Conservation (phyloP, 2,797 vertebrate species). For the Chelmon rostratus region DNA sequence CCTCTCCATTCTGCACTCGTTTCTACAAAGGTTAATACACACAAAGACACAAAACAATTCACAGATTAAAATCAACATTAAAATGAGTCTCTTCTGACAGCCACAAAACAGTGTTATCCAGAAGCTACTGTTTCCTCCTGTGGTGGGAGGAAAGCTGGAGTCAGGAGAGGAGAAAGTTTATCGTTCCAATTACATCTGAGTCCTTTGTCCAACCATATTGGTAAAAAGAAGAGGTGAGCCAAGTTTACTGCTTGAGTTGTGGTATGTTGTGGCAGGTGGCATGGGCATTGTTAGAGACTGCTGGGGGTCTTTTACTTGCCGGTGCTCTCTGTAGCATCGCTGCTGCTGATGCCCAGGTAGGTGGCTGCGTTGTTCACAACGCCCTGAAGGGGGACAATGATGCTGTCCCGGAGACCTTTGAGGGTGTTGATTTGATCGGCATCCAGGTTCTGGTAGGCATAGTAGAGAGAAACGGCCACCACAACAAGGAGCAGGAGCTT, state of each 20-base stretch:
- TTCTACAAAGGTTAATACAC: slow-evolving; percentile 79
- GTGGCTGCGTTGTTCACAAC: slow-evolving; percentile 56
- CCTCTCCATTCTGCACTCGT: slow-evolving; percentile 63
- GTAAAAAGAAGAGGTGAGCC: slow-evolving; percentile 53
- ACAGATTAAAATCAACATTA: slow-evolving; percentile 77
- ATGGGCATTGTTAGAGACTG: slow-evolving; percentile 35
- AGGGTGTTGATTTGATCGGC: slow-evolving; percentile 88
- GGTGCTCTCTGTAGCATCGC: slow-evolving; percentile 18
- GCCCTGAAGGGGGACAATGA: slow-evolving; percentile 62
- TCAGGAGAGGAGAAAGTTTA: slow-evolving; percentile 57
- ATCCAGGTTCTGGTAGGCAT: slow-evolving; percentile 93
- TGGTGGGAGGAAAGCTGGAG: slow-evolving; percentile 56
- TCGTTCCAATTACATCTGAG: slow-evolving; percentile 66
- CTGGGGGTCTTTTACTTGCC: slow-evolving; percentile 70
- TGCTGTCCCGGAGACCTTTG: slow-evolving; percentile 67
- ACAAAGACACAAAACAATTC: slow-evolving; percentile 80
- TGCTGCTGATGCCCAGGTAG: slow-evolving; percentile 72
- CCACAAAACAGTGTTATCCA: slow-evolving; percentile 66
- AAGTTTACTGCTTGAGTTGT: slow-evolving; percentile 66
- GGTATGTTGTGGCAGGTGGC: slow-evolving; percentile 55
- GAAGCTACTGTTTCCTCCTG: slow-evolving; percentile 70
- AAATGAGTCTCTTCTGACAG: slow-evolving; percentile 74
- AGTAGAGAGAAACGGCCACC: slow-evolving; percentile 87
- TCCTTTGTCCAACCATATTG: slow-evolving; percentile 63
- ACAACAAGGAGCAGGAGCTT: slow-evolving; percentile 91